A percentile compares a stretch with the other conserved stretches of the same genome.
Conservation (phyloP, 2,113 vertebrate genomes). For the Rhynchopsitta pachyrhyncha region DNA sequence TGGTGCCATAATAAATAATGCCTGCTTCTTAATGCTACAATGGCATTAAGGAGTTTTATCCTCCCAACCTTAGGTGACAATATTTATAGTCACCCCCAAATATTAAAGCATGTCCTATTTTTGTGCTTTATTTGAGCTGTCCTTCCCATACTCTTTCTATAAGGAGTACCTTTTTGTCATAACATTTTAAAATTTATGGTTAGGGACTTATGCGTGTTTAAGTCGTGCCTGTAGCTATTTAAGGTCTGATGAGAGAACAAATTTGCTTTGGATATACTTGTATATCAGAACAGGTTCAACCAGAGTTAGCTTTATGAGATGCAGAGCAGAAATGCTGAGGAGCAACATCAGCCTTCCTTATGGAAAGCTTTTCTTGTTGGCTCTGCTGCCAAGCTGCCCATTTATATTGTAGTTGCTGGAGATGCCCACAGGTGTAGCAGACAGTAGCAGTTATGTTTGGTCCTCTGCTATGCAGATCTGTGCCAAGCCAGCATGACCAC, state of each 20-base stretch:
- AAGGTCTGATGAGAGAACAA: background rate
- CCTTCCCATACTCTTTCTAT: background rate
- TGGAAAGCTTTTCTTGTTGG: background rate
- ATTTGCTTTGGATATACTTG: background rate
- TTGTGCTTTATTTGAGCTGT: background rate
- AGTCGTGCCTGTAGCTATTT: background rate
- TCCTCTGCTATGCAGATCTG: background rate
- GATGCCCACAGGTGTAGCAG: background rate
- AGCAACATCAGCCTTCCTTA: background rate
- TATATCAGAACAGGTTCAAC: background rate
- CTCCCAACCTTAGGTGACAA: background rate
- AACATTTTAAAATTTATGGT: background rate
- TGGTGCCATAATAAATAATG: background rate
- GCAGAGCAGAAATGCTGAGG: background rate
- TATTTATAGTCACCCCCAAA: background rate
- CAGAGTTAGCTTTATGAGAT: background rate
- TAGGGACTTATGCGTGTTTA: background rate
- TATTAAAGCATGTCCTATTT: background rate
- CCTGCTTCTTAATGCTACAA: background rate
- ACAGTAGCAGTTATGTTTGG: background rate
- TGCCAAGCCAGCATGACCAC: background rate
- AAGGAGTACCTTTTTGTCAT: background rate
- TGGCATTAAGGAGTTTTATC: background rate
- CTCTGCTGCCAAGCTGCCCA: background rate
- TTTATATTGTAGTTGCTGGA: background rate